Conservation (phyloP, 2,113 vertebrate species). For the Ranitomeya imitator region DNA sequence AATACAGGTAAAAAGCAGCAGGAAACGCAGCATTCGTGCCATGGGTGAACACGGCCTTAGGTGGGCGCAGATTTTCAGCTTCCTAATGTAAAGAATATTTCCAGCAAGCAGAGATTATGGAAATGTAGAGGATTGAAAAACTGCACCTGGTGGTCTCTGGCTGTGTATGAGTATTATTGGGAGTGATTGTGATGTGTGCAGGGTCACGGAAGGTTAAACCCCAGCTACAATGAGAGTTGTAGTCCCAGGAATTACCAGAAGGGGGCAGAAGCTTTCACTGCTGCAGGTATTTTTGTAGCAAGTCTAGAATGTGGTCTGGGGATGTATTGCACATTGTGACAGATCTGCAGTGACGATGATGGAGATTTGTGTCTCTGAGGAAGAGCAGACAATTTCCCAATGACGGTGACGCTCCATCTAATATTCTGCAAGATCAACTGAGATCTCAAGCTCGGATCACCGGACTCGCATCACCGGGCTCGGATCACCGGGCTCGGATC, state of each 20-base stretch:
- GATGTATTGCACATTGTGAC: conserved; percentile 5
- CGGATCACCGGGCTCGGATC: too few relatives aligned
- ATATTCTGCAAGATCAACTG: conserved; percentile 45
- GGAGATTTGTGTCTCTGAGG: conserved; percentile 46
- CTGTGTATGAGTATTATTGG: background rate
- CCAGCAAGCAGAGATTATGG: background rate
- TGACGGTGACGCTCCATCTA: conserved; percentile 35
- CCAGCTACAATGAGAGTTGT: background rate
- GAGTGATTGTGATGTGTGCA: background rate
- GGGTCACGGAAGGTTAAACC: background rate
- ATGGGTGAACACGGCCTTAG: too few relatives aligned
- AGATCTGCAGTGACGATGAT: conserved; percentile 12
- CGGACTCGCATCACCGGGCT: too few relatives aligned
- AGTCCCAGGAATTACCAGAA: conserved; percentile 60
- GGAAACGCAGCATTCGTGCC: too few relatives aligned
- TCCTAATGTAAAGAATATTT: too few relatives aligned
- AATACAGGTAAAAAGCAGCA: too few relatives aligned
- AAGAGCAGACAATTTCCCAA: conserved; percentile 42
- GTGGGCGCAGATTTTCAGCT: too few relatives aligned
- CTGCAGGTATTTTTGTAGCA: background rate
- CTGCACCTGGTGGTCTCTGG: background rate
- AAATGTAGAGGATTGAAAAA: background rate
- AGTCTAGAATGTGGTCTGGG: background rate
- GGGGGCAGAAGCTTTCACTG: conserved; percentile 65
- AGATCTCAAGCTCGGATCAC: background rate